Evolutionary conservation across 2,888 invertebrate genomes (phyloP).

Genomic region (Tortrix viridana): DNA sequence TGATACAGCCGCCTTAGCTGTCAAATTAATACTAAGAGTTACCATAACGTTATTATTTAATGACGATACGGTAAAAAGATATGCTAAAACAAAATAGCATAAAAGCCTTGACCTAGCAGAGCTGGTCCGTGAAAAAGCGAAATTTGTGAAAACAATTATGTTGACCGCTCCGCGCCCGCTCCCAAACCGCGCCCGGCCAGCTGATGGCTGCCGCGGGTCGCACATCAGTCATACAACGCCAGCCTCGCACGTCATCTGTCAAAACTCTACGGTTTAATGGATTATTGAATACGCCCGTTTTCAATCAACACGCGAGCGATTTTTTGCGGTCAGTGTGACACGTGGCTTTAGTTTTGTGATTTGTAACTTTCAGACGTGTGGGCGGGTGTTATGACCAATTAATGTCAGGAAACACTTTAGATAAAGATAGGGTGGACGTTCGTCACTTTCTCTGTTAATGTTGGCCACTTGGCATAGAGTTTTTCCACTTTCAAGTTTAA

Average conservation of each 20-base stretch:
- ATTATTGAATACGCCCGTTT: conserved; percentile 71
- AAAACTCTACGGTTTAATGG: conserved; percentile 68
- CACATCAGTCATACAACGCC: conserved; percentile 59
- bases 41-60: too few species aligned
- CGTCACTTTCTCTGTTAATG: background rate
- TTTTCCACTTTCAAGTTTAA: too few species aligned
- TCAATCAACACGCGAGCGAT: conserved; percentile 57
- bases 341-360: conserved; percentile 51
- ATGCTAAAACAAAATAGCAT: too few species aligned
- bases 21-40: too few species aligned
- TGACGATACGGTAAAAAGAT: too few species aligned
- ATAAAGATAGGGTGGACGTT: conserved; percentile 29
- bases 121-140: too few species aligned
- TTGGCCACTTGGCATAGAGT: background rate
- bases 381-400: conserved; percentile 40
- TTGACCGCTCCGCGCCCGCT: background rate
- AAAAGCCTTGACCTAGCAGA: too few species aligned
- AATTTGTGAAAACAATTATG: background rate
- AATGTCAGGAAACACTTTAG: conserved; percentile 33
- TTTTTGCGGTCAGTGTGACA: conserved; percentile 61
- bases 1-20: too few species aligned
- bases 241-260: conserved; percentile 65
- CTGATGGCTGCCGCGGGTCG: conserved; percentile 32
- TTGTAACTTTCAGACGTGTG: conserved; percentile 44
- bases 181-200: conserved; percentile 7